Base-by-base conservation (phyloP, 1,140 invertebrate genomes). In the Pogonomyrmex barbatus region DNA sequence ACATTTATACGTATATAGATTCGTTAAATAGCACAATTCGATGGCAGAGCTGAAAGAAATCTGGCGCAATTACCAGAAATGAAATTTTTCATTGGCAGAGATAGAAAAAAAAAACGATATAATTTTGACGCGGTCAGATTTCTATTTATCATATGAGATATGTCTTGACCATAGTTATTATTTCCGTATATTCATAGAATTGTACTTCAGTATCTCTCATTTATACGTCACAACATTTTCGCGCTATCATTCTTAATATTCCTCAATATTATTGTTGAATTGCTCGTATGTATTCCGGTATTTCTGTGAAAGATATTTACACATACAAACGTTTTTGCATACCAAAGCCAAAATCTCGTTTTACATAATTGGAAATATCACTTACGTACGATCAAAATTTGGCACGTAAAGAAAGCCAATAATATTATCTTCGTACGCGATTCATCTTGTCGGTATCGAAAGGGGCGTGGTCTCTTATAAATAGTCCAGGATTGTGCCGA, bases 361-460 rank as follows among this genome's bases (percentile, higher is more conserved):
- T 77, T 77, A 60, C 39, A 4, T 77, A 60, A 77, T 62, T 62
- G 30, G 42, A 42, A 58, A n/a, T n/a, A 50, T 50, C 17, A 2
- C 24, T 58, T 33, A 78, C 30, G 10, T 47, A 4, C n/a, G 17
- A 24, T 39, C 17, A 65, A 4, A 5, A 52, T 79, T 47, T 67
- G 12, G 24, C 36, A 36, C 10, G 56, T 67, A 81, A 68, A 24
- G 39, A 30, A 14, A 54, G 6, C 4, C 12, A 50, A 81, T 81
- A 68, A 42, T 14, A 5, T 68, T 81, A 81, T 81, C 63, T 24
- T 4, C 9, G n/a, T 5, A 9, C n/a, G 5, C 6, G 30, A 47
- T 60, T 82, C 3, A 45, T 82, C 42, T 82, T 42, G 10, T 65
- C 60, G 36, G 36, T 82, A 36, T 58, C 67, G 42, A 47, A 62